These are phyloP conservation scores for Sphaerodactylus townsendi DNA, from an alignment of 2,113 vertebrate genomes.

Conservation along the genomic window DNA sequence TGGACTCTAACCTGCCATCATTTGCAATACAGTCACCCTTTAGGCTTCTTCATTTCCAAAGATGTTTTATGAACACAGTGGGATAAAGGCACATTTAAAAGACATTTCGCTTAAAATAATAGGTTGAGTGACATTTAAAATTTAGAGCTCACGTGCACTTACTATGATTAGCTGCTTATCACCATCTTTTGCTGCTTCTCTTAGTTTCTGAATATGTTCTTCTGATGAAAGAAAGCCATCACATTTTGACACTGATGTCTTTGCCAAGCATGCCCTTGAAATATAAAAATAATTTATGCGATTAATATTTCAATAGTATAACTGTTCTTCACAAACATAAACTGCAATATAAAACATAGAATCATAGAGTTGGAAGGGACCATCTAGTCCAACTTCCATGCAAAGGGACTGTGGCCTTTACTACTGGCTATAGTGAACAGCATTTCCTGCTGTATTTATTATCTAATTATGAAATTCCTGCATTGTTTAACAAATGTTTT, in stretches of 20 bases:
- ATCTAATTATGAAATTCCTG: too few relatives aligned
- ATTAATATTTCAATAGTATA: slow-evolving; percentile 11
- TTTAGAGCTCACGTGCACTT: slow-evolving; percentile 64
- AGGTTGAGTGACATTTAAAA: background rate
- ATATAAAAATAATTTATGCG: slow-evolving; percentile 40
- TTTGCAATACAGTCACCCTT: background rate
- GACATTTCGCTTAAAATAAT: slow-evolving; percentile 30
- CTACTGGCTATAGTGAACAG: too few relatives aligned
- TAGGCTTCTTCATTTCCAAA: background rate
- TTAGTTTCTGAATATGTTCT: slow-evolving; percentile 83
- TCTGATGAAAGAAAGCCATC: slow-evolving; percentile 74
- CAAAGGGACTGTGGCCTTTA: too few relatives aligned
- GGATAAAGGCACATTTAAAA: background rate
- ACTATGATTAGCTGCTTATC: slow-evolving; percentile 86
- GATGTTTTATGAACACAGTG: background rate
- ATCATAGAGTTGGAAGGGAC: too few relatives aligned
- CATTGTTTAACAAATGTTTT: too few relatives aligned
- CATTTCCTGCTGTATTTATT: too few relatives aligned
- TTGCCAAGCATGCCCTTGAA: slow-evolving; percentile 68
- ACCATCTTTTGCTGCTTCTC: slow-evolving; percentile 83
- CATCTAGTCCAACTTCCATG: too few relatives aligned
- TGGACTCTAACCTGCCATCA: background rate
- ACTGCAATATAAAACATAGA: background rate
- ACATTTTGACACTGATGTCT: slow-evolving; percentile 68
- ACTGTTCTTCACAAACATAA: background rate